Evolutionary conservation across 2,113 vertebrate species (phyloP).

Genomic region (Ia io): DNA sequence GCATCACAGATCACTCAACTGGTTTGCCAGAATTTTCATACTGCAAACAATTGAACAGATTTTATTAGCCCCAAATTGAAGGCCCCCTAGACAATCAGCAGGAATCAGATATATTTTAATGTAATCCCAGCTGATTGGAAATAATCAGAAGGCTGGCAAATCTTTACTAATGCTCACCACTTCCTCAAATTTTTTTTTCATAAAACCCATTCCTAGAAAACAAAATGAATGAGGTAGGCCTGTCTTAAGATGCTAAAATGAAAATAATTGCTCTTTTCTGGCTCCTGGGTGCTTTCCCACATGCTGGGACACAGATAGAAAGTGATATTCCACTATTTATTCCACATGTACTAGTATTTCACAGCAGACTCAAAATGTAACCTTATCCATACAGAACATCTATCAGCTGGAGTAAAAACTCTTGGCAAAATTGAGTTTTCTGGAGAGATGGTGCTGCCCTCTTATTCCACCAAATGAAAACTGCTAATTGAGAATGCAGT

Average conservation of each 20-base stretch:
- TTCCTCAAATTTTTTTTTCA: slow-evolving; percentile 49
- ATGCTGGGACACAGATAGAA: neutral
- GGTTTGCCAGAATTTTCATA: slow-evolving; percentile 34
- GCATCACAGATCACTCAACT: neutral
- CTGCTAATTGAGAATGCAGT: slow-evolving; percentile 5
- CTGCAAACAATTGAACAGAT: slow-evolving; percentile 41
- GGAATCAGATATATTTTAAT: slow-evolving; percentile 21
- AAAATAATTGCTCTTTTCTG: neutral
- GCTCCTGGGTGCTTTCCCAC: slow-evolving; percentile 8
- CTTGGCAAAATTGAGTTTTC: neutral
- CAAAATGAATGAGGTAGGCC: slow-evolving; percentile 47
- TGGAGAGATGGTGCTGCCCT: neutral
- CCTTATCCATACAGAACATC: neutral
- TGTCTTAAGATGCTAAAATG: slow-evolving; percentile 38
- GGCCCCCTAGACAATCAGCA: slow-evolving; percentile 32
- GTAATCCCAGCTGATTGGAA: slow-evolving; percentile 31
- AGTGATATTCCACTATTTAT: neutral
- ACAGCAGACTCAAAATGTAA: slow-evolving; percentile 20
- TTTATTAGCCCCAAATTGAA: slow-evolving; percentile 53
- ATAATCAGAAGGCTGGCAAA: slow-evolving; percentile 39
- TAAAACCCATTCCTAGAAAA: neutral
- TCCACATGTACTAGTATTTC: slow-evolving; percentile 24
- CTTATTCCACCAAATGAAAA: neutral
- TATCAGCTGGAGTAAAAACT: slow-evolving; percentile 19
- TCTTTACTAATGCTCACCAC: slow-evolving; percentile 20